These are phyloP conservation scores for Polyommatus iphigenia DNA, from an alignment of 2,888 invertebrate species.

Conservation along the genomic window DNA sequence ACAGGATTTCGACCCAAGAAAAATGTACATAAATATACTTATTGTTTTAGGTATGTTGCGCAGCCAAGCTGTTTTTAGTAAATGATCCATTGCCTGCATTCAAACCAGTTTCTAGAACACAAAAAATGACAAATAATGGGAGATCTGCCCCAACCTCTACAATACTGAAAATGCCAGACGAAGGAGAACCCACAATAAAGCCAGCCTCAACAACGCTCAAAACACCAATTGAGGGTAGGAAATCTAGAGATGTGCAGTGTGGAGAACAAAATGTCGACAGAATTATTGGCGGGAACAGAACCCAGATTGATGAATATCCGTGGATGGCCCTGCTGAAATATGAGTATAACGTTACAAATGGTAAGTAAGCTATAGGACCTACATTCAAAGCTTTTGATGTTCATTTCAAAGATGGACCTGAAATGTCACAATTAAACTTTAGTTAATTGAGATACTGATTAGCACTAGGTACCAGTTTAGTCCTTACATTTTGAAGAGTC, in stretches of 20 bases:
- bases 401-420: too few relatives aligned
- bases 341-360: conserved; percentile 58
- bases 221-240: not conserved
- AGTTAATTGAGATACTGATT: too few relatives aligned
- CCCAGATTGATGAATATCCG: conserved; percentile 84
- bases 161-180: not conserved
- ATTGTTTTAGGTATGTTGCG: conserved; percentile 77
- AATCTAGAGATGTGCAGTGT: conserved; percentile 57
- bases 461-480: too few relatives aligned
- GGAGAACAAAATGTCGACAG: conserved; percentile 77
- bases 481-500: too few relatives aligned
- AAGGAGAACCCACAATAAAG: conserved; percentile 57
- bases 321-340: conserved; percentile 86
- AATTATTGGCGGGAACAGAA: conserved; percentile 82
- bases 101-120: not conserved
- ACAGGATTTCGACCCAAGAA: too few relatives aligned
- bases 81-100: conserved; percentile 57
- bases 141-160: conserved; percentile 53
- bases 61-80: conserved; percentile 48
- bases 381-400: too few relatives aligned
- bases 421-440: too few relatives aligned
- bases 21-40: too few relatives aligned
- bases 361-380: conserved; percentile 54
- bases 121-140: not conserved
- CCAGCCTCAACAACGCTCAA: not conserved